phyloP scores from a whole-genome alignment of 2,888 invertebrate species.

The Pachycephus smyrnensis region DNA sequence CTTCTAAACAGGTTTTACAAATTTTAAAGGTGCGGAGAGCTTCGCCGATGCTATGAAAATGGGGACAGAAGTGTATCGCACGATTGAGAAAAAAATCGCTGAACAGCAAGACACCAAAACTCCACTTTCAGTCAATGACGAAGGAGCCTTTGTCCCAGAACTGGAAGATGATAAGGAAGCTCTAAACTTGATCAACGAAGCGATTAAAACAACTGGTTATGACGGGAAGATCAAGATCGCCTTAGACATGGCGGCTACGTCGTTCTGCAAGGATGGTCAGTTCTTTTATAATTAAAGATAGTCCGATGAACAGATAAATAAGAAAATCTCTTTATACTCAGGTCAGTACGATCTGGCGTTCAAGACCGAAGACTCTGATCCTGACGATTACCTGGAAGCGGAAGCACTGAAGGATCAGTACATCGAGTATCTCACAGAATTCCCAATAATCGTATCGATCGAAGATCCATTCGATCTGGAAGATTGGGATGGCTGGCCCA shows the following conservation, averaged over 20 bases:
- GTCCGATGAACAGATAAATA: background rate
- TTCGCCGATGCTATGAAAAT: slow-evolving; percentile 59
- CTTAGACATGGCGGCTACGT: slow-evolving; percentile 53
- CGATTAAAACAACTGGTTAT: slow-evolving; percentile 52
- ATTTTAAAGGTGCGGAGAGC: slow-evolving; percentile 49
- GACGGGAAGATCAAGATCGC: slow-evolving; percentile 55
- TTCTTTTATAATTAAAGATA: background rate
- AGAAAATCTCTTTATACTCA: slow-evolving; percentile 14
- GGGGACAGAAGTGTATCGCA: slow-evolving; percentile 52
- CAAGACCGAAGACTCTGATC: slow-evolving; percentile 57
- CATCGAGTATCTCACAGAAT: slow-evolving; percentile 45
- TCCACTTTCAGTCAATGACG: slow-evolving; percentile 47
- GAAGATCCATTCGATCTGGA: slow-evolving; percentile 60
- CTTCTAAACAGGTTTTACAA: background rate
- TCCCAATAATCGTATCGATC: slow-evolving; percentile 53
- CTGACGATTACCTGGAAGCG: slow-evolving; percentile 51
- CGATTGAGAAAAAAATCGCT: slow-evolving; percentile 49
- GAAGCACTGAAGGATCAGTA: slow-evolving; percentile 52
- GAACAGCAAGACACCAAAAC: slow-evolving; percentile 44
- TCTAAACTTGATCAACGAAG: slow-evolving; percentile 45
- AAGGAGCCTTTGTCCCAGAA: slow-evolving; percentile 54
- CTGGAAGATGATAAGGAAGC: slow-evolving; percentile 53
- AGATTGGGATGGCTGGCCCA: slow-evolving; percentile 59
- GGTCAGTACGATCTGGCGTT: slow-evolving; percentile 57
- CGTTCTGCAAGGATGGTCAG: slow-evolving; percentile 55